Conservation (phyloP, 2,797 vertebrate species). For the Aselliscus stoliczkanus region DNA sequence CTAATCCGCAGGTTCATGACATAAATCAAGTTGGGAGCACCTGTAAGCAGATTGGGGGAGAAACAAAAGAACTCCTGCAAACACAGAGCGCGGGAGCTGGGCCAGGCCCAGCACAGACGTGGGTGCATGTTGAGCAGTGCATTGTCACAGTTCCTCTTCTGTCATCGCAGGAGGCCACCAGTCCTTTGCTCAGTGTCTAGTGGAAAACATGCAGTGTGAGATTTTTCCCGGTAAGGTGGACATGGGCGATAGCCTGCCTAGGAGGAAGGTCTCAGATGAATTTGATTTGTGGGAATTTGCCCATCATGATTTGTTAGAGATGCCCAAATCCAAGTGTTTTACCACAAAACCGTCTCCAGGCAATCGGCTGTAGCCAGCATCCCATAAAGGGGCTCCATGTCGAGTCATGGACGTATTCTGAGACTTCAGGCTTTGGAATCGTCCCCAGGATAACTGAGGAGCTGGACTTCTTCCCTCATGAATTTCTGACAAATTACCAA, state of each 20-base stretch:
- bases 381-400: rapidly evolving
- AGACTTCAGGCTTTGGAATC: background rate
- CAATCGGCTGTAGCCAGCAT: rapidly evolving
- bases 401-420: background rate
- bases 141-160: rapidly evolving
- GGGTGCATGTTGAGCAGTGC: rapidly evolving
- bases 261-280: background rate
- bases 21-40: background rate
- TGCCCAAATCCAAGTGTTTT: background rate
- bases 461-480: background rate
- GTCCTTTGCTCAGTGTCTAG: background rate
- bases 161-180: rapidly evolving
- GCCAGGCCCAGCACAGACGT: rapidly evolving
- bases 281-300: background rate
- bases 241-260: rapidly evolving
- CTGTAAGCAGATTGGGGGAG: background rate
- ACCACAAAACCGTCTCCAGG: background rate
- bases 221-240: background rate
- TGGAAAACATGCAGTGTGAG: rapidly evolving
- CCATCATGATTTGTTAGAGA: background rate
- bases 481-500: background rate
- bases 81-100: rapidly evolving
- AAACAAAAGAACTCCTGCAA: background rate
- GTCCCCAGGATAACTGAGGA: background rate
- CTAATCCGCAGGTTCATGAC: background rate